These are phyloP conservation scores for Eonycteris spelaea DNA, from an alignment of 2,113 vertebrate species.

Conservation along the genomic window DNA sequence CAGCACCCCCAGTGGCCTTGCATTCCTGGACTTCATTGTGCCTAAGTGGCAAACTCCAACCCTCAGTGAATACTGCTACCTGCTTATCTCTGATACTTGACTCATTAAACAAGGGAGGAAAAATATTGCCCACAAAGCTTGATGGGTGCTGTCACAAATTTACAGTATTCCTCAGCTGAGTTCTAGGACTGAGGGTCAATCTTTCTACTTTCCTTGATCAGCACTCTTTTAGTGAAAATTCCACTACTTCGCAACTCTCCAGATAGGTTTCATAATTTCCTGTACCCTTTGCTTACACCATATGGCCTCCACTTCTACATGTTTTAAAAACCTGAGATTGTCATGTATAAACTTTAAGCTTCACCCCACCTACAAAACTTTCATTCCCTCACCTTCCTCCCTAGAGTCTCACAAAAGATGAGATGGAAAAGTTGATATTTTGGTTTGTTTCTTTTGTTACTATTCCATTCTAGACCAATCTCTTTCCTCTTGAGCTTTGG, in stretches of 20 bases:
- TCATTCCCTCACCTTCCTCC: background rate
- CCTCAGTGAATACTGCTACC: background rate
- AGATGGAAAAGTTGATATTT: background rate
- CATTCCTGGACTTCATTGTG: background rate
- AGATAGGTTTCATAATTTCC: background rate
- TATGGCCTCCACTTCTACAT: background rate
- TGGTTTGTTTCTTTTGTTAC: background rate
- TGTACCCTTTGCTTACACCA: accelerated
- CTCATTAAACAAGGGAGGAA: background rate
- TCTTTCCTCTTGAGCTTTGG: background rate
- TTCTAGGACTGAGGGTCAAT: background rate
- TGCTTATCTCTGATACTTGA: background rate
- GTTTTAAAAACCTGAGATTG: background rate
- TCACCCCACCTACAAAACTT: background rate
- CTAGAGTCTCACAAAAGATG: background rate
- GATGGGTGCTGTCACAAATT: background rate
- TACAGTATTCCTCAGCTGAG: background rate
- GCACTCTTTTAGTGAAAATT: background rate
- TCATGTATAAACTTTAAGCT: background rate
- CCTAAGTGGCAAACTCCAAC: background rate
- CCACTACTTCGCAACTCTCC: background rate
- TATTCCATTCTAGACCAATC: background rate
- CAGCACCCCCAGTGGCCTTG: background rate
- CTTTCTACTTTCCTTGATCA: background rate
- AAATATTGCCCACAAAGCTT: accelerated